phyloP scores from a whole-genome alignment of 2,888 invertebrate genomes.

The Epinotia nisella region DNA sequence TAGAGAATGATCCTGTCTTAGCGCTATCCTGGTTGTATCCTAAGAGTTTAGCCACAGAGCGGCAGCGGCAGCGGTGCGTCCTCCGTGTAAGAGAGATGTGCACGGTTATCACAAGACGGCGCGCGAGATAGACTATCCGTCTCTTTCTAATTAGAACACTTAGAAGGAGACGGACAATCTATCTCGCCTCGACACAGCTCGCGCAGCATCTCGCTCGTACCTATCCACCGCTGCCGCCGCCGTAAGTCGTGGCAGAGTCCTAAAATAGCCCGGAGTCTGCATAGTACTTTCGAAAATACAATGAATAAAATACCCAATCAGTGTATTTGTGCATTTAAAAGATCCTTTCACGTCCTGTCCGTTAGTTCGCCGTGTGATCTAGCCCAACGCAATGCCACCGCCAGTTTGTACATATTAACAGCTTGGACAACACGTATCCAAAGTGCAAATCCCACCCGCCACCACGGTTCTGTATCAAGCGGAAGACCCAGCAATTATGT shows the following conservation, averaged over 20 bases:
- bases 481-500: slow-evolving; percentile 69
- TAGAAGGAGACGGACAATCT: too few relatives aligned
- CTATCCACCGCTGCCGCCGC: neutral
- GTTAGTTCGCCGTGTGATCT: slow-evolving; percentile 7
- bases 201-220: too few relatives aligned
- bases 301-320: neutral
- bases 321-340: neutral
- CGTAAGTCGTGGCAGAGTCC: neutral
- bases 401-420: slow-evolving; percentile 43
- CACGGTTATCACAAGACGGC: too few relatives aligned
- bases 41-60: too few relatives aligned
- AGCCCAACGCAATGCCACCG: slow-evolving; percentile 47
- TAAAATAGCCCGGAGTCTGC: neutral
- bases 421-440: slow-evolving; percentile 46
- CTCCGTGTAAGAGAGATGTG: too few relatives aligned
- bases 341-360: neutral
- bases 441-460: slow-evolving; percentile 69
- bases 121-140: too few relatives aligned
- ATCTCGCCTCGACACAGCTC: too few relatives aligned
- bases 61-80: too few relatives aligned
- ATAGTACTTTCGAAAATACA: neutral
- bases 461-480: slow-evolving; percentile 71
- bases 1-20: too few relatives aligned
- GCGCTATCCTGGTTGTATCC: too few relatives aligned
- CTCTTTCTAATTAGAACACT: too few relatives aligned